Conservation (phyloP, 2,888 invertebrate genomes). For the Miltochrista miniata region DNA sequence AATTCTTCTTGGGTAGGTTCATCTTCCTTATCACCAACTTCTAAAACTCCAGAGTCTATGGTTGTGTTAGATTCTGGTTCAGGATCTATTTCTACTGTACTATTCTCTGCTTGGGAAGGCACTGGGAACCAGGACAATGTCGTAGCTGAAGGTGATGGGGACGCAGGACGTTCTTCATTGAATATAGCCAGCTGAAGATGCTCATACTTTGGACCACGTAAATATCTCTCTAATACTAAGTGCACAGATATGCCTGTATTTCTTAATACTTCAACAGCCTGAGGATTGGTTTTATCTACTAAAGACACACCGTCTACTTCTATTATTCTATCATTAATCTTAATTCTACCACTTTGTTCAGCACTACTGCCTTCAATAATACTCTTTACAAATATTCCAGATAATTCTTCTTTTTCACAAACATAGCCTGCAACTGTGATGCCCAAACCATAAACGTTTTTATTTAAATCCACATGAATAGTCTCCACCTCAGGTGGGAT, state of each 20-base stretch:
- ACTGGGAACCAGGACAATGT: conserved; percentile 93
- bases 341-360: conserved; percentile 94
- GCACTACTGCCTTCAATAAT: conserved; percentile 99
- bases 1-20: conserved; percentile 81
- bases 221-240: conserved; percentile 95
- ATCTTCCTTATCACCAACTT: conserved; percentile 78
- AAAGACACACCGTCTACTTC: conserved; percentile 96
- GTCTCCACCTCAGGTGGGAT: conserved; percentile 95
- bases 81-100: conserved; percentile 87
- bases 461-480: conserved; percentile 94
- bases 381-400: conserved; percentile 99
- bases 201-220: conserved; percentile 96
- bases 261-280: conserved; percentile 97
- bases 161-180: conserved; percentile 81
- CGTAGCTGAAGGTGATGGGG: conserved; percentile 90
- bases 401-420: conserved; percentile 98
- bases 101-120: conserved; percentile 86
- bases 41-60: conserved; percentile 89
- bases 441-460: conserved; percentile 96
- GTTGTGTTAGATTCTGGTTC: conserved; percentile 92
- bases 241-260: conserved; percentile 96
- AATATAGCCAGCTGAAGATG: conserved; percentile 95
- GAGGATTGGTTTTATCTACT: conserved; percentile 96
- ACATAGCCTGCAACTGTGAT: conserved; percentile 99
- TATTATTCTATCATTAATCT: conserved; percentile 98